phyloP scores from a whole-genome alignment of 2,888 invertebrate genomes.

The Zelleria hepariella region DNA sequence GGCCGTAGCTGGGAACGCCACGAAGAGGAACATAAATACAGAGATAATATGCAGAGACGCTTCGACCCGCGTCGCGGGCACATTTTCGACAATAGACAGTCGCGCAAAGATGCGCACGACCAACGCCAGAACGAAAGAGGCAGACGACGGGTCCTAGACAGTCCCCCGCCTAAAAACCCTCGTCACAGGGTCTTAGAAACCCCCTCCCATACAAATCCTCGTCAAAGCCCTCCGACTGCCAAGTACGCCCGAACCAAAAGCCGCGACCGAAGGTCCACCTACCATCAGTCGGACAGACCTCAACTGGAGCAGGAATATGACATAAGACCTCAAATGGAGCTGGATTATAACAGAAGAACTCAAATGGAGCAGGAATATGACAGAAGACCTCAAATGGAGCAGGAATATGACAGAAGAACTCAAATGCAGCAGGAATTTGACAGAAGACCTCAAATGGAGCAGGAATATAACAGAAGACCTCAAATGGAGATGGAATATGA shows the following conservation, averaged over 20 bases:
- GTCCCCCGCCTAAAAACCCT: too few relatives aligned
- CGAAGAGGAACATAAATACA: neutral
- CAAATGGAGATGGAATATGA: constrained; percentile 23
- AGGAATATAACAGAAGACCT: neutral
- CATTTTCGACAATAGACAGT: neutral
- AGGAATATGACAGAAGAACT: neutral
- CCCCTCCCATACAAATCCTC: too few relatives aligned
- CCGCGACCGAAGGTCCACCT: constrained; percentile 21
- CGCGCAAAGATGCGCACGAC: neutral
- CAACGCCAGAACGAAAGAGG: neutral
- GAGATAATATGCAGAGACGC: neutral
- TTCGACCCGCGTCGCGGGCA: neutral
- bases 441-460: neutral
- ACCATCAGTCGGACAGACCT: constrained; percentile 13
- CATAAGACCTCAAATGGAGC: neutral
- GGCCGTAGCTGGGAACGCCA: too few relatives aligned
- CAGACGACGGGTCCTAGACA: neutral
- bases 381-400: neutral
- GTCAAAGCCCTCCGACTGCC: constrained; percentile 35
- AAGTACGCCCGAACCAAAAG: constrained; percentile 20
- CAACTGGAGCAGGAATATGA: neutral
- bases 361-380: neutral
- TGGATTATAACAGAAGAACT: neutral
- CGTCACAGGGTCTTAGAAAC: too few relatives aligned
- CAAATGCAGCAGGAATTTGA: neutral